Evolutionary conservation across 2,113 vertebrate genomes (phyloP), one percentile per base, ranked within the genome.

Genomic region (Girardinichthys multiradiatus): DNA sequence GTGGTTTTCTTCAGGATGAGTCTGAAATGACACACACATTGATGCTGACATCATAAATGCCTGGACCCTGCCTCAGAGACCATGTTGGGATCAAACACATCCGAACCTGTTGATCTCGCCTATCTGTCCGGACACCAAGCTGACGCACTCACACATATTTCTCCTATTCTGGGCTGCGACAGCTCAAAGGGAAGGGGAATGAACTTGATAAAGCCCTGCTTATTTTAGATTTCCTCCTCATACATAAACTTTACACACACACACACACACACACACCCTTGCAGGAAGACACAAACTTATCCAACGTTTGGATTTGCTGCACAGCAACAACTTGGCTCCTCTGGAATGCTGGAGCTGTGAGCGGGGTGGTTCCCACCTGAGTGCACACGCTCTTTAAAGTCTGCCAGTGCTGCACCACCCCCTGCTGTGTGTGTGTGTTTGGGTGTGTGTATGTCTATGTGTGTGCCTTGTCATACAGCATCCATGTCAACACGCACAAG

Each of bases 311-410:
- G 67, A 79, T 6, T 9, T 48, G 54, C 45, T 24, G 0, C 26
- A 37, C 58, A 12, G 4, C 66, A 14, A 21, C 57, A 77, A 72
- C 64, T 64, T 4, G 48, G 74, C 77, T 74, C 68, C 62, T 79
- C 1, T 80, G 83, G 84, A 90, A 89, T 81, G 74, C 74, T 21
- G 76, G 65, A 66, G 81, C 64, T 65, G 70, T 64, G 63, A 85
- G 28, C 67, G 2, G 64, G 82, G 78, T 80, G 90, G 85, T 87
- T 90, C 90, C 90, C 89, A 83, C 87, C 90, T 87, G 92, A 87
- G n/a, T n/a, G 82, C 74, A 80, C 72, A 73, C 37, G 10, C 81
- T 87, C 78, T 79, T 86, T 86, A 75, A 74, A 82, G 82, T 63
- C 61, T 13, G 57, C 76, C 30, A 21, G 78, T 68, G 64, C 83